These are phyloP conservation scores for Dipodomys ordii DNA, from an alignment of 2,113 vertebrate species.

Conservation along the genomic window DNA sequence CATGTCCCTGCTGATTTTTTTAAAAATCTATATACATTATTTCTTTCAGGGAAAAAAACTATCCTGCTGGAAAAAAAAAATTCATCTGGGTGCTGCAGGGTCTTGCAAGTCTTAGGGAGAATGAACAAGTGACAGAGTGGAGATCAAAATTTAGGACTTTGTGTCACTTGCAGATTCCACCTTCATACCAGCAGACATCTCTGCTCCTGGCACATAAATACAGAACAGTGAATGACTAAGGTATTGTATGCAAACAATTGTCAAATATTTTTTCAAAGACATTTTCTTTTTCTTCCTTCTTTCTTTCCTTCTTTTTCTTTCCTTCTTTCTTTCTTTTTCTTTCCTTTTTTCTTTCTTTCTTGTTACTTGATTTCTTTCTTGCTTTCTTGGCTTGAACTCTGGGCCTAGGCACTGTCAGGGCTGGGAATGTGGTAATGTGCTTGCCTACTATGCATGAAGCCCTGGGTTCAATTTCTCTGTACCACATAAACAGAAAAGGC, in stretches of 20 bases:
- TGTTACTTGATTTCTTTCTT: no score
- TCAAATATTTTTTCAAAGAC: not conserved
- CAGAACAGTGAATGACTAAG: conserved; percentile 7
- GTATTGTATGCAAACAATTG: not conserved
- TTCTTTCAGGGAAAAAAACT: conserved; percentile 15
- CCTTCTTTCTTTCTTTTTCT: no score
- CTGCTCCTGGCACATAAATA: not conserved
- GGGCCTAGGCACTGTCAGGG: no score
- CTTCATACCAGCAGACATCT: not conserved
- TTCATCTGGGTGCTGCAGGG: not conserved
- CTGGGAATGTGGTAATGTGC: no score
- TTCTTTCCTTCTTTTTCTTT: no score
- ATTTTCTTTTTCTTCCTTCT: conserved; percentile 16
- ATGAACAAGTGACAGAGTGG: not conserved
- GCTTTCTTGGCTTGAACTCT: no score
- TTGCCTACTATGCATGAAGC: no score
- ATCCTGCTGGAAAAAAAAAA: not conserved
- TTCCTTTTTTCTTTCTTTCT: no score
- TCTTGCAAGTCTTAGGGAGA: not conserved
- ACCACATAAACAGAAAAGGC: no score
- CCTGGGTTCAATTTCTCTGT: no score
- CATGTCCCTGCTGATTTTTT: not conserved
- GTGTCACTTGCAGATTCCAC: not conserved
- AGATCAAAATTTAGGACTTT: not conserved
- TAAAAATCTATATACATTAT: not conserved